phyloP scores from a whole-genome alignment of 2,888 invertebrate species.

The Iselma pallidipennis region DNA sequence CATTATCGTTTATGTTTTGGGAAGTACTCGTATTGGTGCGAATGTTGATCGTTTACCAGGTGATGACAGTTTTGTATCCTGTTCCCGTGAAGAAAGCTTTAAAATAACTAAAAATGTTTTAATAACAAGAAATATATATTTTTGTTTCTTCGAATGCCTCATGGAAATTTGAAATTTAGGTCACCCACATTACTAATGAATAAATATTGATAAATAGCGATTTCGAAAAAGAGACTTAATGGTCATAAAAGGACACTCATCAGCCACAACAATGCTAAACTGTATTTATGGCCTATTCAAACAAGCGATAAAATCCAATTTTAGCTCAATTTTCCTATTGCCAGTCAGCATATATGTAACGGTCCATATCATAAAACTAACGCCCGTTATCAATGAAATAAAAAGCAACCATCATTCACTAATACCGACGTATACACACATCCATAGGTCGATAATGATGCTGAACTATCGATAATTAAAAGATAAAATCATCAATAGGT shows the following conservation, averaged over 20 bases:
- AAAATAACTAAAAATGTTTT: no score
- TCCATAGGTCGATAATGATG: not conserved
- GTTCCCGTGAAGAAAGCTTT: not conserved
- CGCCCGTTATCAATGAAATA: not conserved
- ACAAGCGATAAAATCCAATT: not conserved
- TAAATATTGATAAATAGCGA: no score
- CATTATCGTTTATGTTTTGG: not conserved
- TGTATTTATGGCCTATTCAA: not conserved
- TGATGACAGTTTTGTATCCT: not conserved
- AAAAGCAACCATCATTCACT: not conserved
- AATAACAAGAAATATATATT: no score
- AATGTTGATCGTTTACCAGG: not conserved
- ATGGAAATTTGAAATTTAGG: no score
- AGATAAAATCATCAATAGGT: not conserved
- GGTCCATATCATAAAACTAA: not conserved
- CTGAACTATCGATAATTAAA: not conserved
- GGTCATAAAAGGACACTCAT: no score
- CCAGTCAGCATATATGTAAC: not conserved
- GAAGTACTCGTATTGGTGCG: no score
- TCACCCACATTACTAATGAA: no score
- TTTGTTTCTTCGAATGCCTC: no score
- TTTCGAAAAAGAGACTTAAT: not conserved
- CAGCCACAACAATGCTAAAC: not conserved
- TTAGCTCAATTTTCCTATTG: not conserved
- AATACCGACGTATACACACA: no score